A percentile compares a stretch with the other conserved stretches of the same genome.
These are phyloP conservation scores for Telenomus remus DNA, from an alignment of 1,140 invertebrate genomes.

Conservation along the genomic window DNA sequence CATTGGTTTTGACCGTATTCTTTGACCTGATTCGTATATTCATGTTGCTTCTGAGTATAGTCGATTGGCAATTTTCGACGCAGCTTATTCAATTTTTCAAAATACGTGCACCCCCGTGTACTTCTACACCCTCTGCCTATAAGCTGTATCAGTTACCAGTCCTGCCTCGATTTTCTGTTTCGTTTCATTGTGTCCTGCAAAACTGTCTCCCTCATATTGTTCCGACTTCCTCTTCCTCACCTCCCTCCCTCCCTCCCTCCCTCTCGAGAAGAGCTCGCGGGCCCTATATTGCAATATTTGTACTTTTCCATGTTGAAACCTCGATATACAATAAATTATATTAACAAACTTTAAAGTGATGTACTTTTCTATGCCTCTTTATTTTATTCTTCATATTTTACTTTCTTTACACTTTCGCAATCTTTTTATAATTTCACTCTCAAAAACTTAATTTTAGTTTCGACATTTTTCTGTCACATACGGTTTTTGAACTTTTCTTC, in stretches of 20 bases:
- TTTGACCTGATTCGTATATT: slow-evolving; percentile 31
- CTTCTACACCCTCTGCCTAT: not conserved
- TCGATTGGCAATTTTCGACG: slow-evolving; percentile 37
- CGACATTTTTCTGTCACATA: too few relatives aligned
- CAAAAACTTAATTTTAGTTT: too few relatives aligned
- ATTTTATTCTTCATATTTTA: not conserved
- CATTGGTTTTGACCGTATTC: slow-evolving; percentile 32
- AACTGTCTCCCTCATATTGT: slow-evolving; percentile 7
- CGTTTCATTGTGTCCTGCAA: too few relatives aligned
- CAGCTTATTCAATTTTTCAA: slow-evolving; percentile 31
- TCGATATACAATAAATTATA: slow-evolving; percentile 77
- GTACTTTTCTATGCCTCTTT: slow-evolving; percentile 21
- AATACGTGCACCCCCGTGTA: slow-evolving; percentile 33
- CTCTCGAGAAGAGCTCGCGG: slow-evolving; percentile 73
- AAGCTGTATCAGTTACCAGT: not conserved
- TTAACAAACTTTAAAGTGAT: slow-evolving; percentile 73
- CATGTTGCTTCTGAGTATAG: slow-evolving; percentile 41
- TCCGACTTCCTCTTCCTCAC: slow-evolving; percentile 37
- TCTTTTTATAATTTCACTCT: not conserved
- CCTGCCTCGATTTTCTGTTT: too few relatives aligned
- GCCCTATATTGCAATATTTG: slow-evolving; percentile 77
- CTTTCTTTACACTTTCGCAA: not conserved
- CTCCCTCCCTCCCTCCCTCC: slow-evolving; percentile 71
- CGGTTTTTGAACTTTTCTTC: too few relatives aligned
- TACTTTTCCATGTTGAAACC: slow-evolving; percentile 77